Evolutionary conservation across 2,113 vertebrate species (phyloP), one percentile per base, ranked within the genome.

Genomic region (Nothobranchius kuhntae): DNA sequence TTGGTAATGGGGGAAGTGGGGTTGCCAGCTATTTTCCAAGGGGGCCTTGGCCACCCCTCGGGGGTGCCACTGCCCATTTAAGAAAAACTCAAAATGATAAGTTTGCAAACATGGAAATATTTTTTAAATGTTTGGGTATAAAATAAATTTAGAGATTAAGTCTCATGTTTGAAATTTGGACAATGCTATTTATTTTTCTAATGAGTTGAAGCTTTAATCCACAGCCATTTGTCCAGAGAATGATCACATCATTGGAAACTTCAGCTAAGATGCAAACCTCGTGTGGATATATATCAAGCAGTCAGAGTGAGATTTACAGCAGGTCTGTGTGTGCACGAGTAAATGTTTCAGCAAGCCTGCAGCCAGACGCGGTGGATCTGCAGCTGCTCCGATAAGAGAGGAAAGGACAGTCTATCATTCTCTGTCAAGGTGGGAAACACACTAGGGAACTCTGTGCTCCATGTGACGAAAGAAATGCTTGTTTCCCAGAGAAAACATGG

Each of bases 371-470:
- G 59, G 64, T 26, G 63, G 48, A 71, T 79, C 87, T 91, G 88
- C 85, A 72, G 77, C 71, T 61, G 55, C 64, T 53, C 71, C 44
- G 90, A 92, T 91, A 91, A 91, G 87, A 78, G 47, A 75, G 55
- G 76, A 80, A 61, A 76, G 69, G 73, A 89, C 83, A 66, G 66
- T 70, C 78, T 84, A 85, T 87, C 61, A 76, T 65, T 87, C 84
- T 86, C 71, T 80, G 89, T 86, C 84, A 65, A 50, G 61, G 52
- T 69, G 59, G 72, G 47, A 78, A 82, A 64, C 66, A 66, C 56
- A 67, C 53, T 3, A 44, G 66, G 62, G 73, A 75, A 75, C 66
- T 72, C 70, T 62, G 47, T 68, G 71, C 76, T 61, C 71, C 80
- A 77, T 65, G 75, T 71, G 61, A 66, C 82, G 82, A 63, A 77